Conservation (phyloP, 2,113 vertebrate genomes). For the Malaclemys terrapin region DNA sequence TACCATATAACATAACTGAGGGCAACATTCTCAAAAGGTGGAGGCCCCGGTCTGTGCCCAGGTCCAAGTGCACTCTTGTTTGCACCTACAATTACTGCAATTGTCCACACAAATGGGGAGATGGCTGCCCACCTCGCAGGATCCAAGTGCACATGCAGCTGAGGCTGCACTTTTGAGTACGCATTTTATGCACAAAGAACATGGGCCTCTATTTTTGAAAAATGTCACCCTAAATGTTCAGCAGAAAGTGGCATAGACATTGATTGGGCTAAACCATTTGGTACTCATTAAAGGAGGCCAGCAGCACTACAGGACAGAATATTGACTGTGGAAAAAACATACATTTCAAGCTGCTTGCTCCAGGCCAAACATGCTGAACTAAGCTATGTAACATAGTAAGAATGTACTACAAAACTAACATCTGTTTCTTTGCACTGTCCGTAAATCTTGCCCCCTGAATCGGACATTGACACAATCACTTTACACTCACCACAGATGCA, state of each 20-base stretch:
- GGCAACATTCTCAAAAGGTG: neutral
- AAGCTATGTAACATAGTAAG: neutral
- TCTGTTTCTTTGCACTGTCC: neutral
- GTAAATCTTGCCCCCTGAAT: neutral
- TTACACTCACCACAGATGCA: constrained; percentile 84
- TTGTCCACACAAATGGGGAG: neutral
- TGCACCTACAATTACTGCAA: neutral
- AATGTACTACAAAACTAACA: neutral
- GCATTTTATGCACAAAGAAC: neutral
- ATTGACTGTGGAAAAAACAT: neutral
- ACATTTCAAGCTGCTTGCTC: neutral
- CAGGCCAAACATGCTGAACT: rapidly evolving
- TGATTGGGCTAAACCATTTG: neutral
- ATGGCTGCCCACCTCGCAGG: neutral
- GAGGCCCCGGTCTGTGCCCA: neutral
- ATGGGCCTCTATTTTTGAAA: neutral
- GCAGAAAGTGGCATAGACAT: neutral
- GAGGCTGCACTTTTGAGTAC: neutral
- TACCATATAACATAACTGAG: neutral
- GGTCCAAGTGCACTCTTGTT: neutral
- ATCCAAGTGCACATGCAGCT: neutral
- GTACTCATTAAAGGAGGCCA: neutral
- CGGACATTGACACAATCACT: neutral
- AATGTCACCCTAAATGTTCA: neutral
- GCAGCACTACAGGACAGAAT: neutral